Conservation (phyloP, 2,113 vertebrate genomes). For the Percopsis transmontana region DNA sequence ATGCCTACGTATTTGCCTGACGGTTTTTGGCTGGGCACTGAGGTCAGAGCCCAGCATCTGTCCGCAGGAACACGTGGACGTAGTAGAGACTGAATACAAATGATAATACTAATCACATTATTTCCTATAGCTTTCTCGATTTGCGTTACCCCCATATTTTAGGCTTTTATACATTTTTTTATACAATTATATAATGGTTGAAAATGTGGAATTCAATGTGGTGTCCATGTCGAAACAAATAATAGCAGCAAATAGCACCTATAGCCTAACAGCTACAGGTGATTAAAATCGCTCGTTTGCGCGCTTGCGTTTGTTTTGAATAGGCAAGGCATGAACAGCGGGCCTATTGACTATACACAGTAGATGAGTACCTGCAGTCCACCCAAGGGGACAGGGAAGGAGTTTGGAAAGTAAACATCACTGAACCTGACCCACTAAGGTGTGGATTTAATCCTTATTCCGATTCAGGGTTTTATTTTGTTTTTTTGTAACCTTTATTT, state of each 20-base stretch:
- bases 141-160: not conserved
- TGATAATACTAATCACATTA: not conserved
- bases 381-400: slow-evolving; percentile 15
- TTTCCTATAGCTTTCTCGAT: not conserved
- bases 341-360: slow-evolving; percentile 45
- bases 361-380: slow-evolving; percentile 26
- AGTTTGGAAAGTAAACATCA: slow-evolving; percentile 42
- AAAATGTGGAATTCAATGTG: not conserved
- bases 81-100: too few species aligned
- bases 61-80: not conserved
- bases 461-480: not conserved
- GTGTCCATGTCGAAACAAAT: not conserved
- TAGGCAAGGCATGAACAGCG: slow-evolving; percentile 32
- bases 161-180: not conserved
- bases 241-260: not conserved
- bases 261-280: not conserved
- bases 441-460: not conserved
- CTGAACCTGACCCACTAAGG: slow-evolving; percentile 40
- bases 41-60: not conserved
- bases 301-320: slow-evolving; percentile 1
- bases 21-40: not conserved
- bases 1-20: not conserved
- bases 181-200: not conserved
- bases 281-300: not conserved
- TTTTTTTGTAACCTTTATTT: not conserved